A percentile compares a stretch with the other conserved stretches of the same genome.
phyloP scores from a whole-genome alignment of 2,888 invertebrate species.

The Uropetala carovei region DNA sequence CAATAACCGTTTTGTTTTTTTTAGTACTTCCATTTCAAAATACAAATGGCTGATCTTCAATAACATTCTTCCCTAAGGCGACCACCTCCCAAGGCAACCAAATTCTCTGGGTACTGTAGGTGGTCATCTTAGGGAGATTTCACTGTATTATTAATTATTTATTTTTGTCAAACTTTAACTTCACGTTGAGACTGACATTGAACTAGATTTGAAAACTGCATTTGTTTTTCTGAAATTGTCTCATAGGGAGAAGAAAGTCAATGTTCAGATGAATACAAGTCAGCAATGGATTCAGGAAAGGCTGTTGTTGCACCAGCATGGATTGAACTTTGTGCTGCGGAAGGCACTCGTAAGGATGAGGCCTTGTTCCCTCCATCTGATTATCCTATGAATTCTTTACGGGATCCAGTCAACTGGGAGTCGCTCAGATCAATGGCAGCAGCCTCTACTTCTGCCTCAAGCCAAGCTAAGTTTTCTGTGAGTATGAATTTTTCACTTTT shows the following conservation, averaged over 20 bases:
- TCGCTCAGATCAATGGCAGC: neutral
- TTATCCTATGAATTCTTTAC: conserved; percentile 72
- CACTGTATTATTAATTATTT: neutral
- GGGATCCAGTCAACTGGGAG: conserved; percentile 47
- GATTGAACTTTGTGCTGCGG: conserved; percentile 72
- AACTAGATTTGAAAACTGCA: too few species aligned
- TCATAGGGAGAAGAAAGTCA: conserved; percentile 73
- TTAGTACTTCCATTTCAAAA: too few species aligned
- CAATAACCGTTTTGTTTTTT: too few species aligned
- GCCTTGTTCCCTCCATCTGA: conserved; percentile 74
- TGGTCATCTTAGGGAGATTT: too few species aligned
- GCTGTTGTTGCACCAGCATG: conserved; percentile 75
- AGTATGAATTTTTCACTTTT: neutral
- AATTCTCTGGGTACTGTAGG: too few species aligned
- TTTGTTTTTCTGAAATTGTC: neutral
- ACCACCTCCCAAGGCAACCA: too few species aligned
- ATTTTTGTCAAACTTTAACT: neutral
- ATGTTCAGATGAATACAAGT: conserved; percentile 73
- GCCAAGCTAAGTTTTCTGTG: neutral
- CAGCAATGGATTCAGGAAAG: conserved; percentile 73
- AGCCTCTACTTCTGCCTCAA: neutral
- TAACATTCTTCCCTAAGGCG: too few species aligned
- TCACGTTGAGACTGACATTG: too few species aligned
- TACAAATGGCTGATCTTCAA: too few species aligned
- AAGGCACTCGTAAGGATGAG: conserved; percentile 73